Evolutionary conservation across 2,888 invertebrate species (phyloP).

Genomic region (Axea sp.): DNA sequence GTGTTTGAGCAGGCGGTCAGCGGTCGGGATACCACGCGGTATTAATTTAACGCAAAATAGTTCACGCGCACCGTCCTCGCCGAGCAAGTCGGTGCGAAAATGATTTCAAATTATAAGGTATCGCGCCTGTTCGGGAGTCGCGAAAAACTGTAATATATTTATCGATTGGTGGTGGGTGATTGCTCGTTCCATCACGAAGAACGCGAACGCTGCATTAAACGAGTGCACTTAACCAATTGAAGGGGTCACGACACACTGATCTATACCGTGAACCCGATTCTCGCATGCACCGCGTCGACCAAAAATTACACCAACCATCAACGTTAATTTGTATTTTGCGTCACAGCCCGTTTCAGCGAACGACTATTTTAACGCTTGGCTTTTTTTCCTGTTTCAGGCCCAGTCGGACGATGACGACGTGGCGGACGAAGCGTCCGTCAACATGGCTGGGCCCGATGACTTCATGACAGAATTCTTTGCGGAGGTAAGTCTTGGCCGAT

Average conservation of each 20-base stretch:
- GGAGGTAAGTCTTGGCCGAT: conserved; percentile 87
- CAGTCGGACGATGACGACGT: conserved; percentile 99
- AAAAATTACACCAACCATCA: conserved; percentile 41
- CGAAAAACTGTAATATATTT: conserved; percentile 52
- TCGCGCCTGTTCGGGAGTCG: no score
- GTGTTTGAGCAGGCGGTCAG: no score
- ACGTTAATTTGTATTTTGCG: conserved; percentile 27
- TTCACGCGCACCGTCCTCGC: no score
- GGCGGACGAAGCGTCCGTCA: conserved; percentile 96
- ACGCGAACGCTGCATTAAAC: conserved; percentile 60
- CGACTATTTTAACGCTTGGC: background rate
- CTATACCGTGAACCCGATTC: conserved; percentile 33
- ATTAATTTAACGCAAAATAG: no score
- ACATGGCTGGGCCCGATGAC: conserved; percentile 93
- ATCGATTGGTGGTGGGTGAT: conserved; percentile 55
- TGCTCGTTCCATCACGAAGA: conserved; percentile 58
- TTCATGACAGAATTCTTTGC: conserved; percentile 99
- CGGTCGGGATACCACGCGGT: no score
- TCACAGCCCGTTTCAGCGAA: background rate
- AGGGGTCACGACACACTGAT: conserved; percentile 56
- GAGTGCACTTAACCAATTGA: conserved; percentile 66
- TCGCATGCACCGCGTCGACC: conserved; percentile 15
- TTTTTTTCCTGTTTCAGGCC: conserved; percentile 84
- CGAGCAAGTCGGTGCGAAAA: conserved; percentile 2
- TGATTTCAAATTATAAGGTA: conserved; percentile 13